A percentile compares a stretch with the other conserved stretches of the same genome.
phyloP scores from a whole-genome alignment of 1,140 invertebrate genomes.

The Tetraneura akinire region DNA sequence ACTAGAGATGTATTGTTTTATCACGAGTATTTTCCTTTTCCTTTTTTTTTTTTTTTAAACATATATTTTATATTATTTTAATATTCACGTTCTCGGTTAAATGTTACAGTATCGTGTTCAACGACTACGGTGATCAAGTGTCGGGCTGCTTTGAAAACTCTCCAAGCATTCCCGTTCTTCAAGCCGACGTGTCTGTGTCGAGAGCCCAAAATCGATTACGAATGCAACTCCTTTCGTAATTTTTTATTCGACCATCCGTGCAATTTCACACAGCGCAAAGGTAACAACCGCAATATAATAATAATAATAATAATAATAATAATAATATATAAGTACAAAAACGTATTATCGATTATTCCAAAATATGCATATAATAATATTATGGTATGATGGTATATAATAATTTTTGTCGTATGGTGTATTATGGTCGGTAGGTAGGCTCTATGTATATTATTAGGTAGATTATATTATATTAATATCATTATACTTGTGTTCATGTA shows the following conservation, averaged over 20 bases:
- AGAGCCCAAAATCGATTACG: constrained; percentile 83
- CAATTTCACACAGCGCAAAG: constrained; percentile 83
- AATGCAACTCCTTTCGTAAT: constrained; percentile 88
- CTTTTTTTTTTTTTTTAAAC: neutral
- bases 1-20: neutral
- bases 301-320: too few relatives aligned
- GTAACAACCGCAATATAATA: constrained; percentile 62
- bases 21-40: neutral
- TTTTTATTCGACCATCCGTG: constrained; percentile 91
- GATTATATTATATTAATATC: too few relatives aligned
- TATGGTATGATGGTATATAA: too few relatives aligned
- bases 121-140: constrained; percentile 89
- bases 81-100: neutral
- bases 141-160: constrained; percentile 80
- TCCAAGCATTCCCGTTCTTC: constrained; percentile 89
- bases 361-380: too few relatives aligned
- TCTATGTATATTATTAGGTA: too few relatives aligned
- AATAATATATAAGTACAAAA: too few relatives aligned
- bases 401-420: too few relatives aligned
- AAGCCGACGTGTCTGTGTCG: constrained; percentile 87
- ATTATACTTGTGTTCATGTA: too few relatives aligned
- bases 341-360: neutral
- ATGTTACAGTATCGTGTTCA: constrained; percentile 82
- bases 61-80: neutral
- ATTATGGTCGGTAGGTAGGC: too few relatives aligned